A percentile compares a stretch with the other conserved stretches of the same genome.
phyloP scores from a whole-genome alignment of 2,888 invertebrate genomes.

The Drosophila emarginata region DNA sequence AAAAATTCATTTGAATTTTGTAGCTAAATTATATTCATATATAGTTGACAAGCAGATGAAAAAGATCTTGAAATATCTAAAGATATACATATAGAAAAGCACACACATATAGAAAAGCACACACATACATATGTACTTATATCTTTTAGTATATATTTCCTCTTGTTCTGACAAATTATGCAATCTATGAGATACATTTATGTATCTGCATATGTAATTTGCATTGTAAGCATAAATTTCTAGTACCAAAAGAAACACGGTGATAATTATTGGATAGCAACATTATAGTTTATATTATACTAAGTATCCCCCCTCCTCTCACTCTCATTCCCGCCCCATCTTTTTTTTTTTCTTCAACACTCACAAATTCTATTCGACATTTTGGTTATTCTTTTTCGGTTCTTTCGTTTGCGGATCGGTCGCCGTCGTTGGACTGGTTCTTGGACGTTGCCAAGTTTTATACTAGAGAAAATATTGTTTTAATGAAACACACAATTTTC shows the following conservation, averaged over 20 bases:
- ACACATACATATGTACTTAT: slow-evolving; percentile 30
- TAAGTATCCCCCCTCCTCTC: not conserved
- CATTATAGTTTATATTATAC: slow-evolving; percentile 18
- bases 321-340: not conserved
- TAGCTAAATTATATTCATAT: not conserved
- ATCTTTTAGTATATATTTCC: slow-evolving; percentile 37
- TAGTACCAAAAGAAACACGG: slow-evolving; percentile 17
- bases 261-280: slow-evolving; percentile 57
- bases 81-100: slow-evolving; percentile 29
- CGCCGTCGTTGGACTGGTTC: slow-evolving; percentile 54
- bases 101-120: no score
- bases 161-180: slow-evolving; percentile 63
- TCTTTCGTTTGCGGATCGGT: slow-evolving; percentile 53
- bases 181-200: slow-evolving; percentile 60
- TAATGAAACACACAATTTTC: slow-evolving; percentile 52
- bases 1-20: not conserved
- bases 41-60: slow-evolving; percentile 46
- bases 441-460: slow-evolving; percentile 66
- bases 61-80: slow-evolving; percentile 53
- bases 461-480: slow-evolving; percentile 71
- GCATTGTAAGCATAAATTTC: slow-evolving; percentile 22
- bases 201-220: slow-evolving; percentile 20
- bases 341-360: slow-evolving; percentile 28
- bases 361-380: slow-evolving; percentile 70
- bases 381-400: slow-evolving; percentile 42